phyloP scores from a whole-genome alignment of 2,797 vertebrate species.

The Helarctos malayanus region DNA sequence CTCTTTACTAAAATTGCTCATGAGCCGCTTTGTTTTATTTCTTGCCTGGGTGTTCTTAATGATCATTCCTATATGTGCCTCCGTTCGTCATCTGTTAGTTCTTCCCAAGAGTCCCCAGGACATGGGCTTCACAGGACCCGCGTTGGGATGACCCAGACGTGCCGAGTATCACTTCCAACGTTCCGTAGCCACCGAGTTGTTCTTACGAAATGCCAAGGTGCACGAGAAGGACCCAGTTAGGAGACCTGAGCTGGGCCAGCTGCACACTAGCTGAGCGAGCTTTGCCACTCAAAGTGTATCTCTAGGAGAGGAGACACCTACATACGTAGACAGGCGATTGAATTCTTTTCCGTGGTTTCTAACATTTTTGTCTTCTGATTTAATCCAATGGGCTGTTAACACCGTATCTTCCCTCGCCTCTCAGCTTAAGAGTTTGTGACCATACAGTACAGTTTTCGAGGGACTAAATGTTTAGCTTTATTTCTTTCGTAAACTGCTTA shows the following conservation, averaged over 20 bases:
- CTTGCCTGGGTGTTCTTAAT: not conserved
- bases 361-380: not conserved
- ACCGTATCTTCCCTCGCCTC: not conserved
- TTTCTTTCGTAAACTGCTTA: not conserved
- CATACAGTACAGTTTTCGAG: not conserved
- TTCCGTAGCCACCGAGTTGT: not conserved
- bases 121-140: not conserved
- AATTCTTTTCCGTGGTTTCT: not conserved
- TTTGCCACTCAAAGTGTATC: not conserved
- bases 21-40: not conserved
- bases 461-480: not conserved
- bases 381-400: not conserved
- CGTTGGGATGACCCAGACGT: not conserved
- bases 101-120: not conserved
- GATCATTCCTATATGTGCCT: not conserved
- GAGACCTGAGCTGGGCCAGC: not conserved
- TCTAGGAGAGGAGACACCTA: no score
- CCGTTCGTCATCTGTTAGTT: not conserved
- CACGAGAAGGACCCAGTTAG: not conserved
- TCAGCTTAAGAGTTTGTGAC: not conserved
- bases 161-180: not conserved
- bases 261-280: not conserved
- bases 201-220: fast-evolving
- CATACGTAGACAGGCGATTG: not conserved
- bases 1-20: not conserved